A percentile compares a stretch with the other conserved stretches of the same genome.
Conservation (phyloP, 2,888 invertebrate genomes). For the Auanema freiburgensis region DNA sequence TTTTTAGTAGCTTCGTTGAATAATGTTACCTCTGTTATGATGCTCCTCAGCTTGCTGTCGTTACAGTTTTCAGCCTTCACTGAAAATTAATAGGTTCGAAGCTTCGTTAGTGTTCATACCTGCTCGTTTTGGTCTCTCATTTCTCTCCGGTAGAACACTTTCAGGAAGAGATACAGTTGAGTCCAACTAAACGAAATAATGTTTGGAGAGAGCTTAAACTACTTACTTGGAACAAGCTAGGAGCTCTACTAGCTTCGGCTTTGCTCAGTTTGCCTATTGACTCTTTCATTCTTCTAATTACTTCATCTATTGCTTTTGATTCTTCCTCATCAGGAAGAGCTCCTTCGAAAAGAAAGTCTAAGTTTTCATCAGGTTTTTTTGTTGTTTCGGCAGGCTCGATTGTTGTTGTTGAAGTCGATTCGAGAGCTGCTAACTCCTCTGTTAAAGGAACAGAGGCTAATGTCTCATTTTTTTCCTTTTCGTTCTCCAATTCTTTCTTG, state of each 20-base stretch:
- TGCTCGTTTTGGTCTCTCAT: too few relatives aligned
- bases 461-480: too few relatives aligned
- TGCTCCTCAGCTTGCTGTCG: conserved; percentile 32
- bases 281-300: conserved; percentile 18
- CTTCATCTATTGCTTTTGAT: conserved; percentile 9
- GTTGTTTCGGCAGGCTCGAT: neutral
- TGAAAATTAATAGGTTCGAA: too few relatives aligned
- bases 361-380: conserved; percentile 9
- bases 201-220: too few relatives aligned
- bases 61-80: conserved; percentile 29
- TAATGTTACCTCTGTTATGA: conserved; percentile 30
- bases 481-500: too few relatives aligned
- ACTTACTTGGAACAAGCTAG: too few relatives aligned
- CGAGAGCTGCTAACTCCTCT: conserved; percentile 6
- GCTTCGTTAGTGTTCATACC: too few relatives aligned
- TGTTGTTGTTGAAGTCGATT: neutral
- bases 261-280: conserved; percentile 16
- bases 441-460: neutral
- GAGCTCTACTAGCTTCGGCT: conserved; percentile 2
- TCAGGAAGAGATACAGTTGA: too few relatives aligned
- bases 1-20: too few relatives aligned
- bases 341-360: conserved; percentile 7
- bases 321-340: conserved; percentile 12
- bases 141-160: too few relatives aligned
- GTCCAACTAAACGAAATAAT: too few relatives aligned